These are phyloP conservation scores for Subacronicta megacephala DNA, from an alignment of 2,888 invertebrate species.

Conservation along the genomic window DNA sequence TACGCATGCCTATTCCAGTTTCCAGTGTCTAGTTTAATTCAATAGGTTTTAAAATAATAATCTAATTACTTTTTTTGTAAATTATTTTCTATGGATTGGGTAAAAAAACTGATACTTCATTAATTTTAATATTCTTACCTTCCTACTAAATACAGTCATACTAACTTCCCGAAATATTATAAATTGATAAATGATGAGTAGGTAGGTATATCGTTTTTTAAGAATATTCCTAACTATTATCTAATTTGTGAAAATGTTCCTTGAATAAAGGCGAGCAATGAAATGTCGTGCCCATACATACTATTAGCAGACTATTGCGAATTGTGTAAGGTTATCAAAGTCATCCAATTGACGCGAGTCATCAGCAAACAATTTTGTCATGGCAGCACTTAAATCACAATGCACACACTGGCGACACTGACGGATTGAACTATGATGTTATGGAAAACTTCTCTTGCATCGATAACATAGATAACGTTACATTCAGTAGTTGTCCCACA, in stretches of 20 bases:
- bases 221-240: no score
- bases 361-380: slow-evolving; percentile 3
- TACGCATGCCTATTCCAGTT: no score
- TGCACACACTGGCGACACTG: slow-evolving; percentile 40
- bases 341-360: slow-evolving; percentile 2
- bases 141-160: no score
- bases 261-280: background rate
- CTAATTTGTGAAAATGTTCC: background rate
- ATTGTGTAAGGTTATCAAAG: background rate
- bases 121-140: no score
- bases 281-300: background rate
- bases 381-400: slow-evolving; percentile 30
- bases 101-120: no score
- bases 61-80: no score
- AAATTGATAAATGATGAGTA: no score
- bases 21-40: no score
- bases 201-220: no score
- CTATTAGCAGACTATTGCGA: background rate
- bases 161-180: no score
- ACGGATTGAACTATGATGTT: slow-evolving; percentile 26
- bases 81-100: no score
- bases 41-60: no score
- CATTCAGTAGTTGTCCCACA: background rate
- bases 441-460: slow-evolving; percentile 29
- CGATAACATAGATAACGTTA: slow-evolving; percentile 11